Base-by-base conservation (phyloP, 2,113 vertebrate species). In the Catharus fuscescens region DNA sequence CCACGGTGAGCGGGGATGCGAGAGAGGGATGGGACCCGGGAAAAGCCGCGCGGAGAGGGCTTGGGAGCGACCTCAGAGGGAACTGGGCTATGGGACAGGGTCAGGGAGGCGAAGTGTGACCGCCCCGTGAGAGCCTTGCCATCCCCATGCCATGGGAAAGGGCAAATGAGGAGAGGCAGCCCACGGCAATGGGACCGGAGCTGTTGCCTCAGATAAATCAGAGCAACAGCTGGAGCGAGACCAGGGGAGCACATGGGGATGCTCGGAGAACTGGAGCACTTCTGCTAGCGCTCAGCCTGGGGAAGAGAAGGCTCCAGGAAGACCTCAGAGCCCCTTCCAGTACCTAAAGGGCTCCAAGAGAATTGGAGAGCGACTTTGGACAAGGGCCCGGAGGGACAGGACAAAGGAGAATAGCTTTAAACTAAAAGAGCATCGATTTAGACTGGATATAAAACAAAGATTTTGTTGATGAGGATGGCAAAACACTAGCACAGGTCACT, bases 1-100 rank as follows among this genome's bases (percentile, higher is more conserved):
- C 96, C 76, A 97, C 97, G 96, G 97, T 98, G 94, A 96, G 66
- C 40, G 10, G 54, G 61, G 25, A 40, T 20, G 60, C 14, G 44
- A 50, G 42, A 25, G 21, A 14, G 69, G 38, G 44, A 20, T 44
- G 38, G 4, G n/a, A 31, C 8, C n/a, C 17, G 6, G 34, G 34
- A 6, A 48, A 32, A 31, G 16, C 4, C 16, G 0, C 1, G 45
- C 7, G 6, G 62, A 1, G n/a, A 14, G 26, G 17, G 25, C 13
- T 24, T 6, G 44, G 42, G 38, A 32, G 3, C 4, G 36, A 4
- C n/a, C 56, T n/a, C 5, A 0, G 23, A 1, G 61, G 56, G 57
- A 56, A 24, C 5, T 6, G 11, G 12, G 24, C 6, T 6, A 4
- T 2, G 48, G 7, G 26, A 38, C 18, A 9, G 24, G 24, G 20